Conservation (phyloP, 2,797 vertebrate genomes). For the Eidolon dupreanum region DNA sequence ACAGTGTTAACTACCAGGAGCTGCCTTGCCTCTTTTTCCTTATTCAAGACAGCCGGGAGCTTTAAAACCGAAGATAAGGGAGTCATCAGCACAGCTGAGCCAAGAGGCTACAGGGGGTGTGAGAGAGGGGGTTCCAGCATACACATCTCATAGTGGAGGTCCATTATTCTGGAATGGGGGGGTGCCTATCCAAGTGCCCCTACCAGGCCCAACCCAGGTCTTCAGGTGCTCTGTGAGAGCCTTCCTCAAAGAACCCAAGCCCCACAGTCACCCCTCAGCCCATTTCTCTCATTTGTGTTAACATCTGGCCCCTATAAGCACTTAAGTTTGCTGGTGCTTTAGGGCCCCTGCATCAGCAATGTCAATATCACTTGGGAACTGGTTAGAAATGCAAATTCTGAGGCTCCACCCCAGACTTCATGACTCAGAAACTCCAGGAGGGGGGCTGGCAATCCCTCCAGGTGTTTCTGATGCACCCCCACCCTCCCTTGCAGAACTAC, state of each 20-base stretch:
- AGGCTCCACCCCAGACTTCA: not conserved
- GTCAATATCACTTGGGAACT: not conserved
- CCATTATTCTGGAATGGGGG: not conserved
- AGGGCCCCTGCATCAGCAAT: not conserved
- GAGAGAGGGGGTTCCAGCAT: not conserved
- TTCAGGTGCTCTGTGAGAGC: not conserved
- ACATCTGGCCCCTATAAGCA: not conserved
- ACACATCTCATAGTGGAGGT: fast-evolving
- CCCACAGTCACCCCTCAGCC: not conserved
- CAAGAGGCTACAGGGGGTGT: not conserved
- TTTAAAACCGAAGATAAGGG: not conserved
- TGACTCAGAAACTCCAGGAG: not conserved
- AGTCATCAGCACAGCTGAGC: not conserved
- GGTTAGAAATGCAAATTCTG: not conserved
- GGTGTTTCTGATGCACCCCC: fast-evolving
- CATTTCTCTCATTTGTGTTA: not conserved
- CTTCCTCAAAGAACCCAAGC: not conserved
- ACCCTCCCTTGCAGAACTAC: too few relatives aligned
- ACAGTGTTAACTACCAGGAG: not conserved
- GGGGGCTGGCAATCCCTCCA: too few relatives aligned
- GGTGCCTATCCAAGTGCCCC: not conserved
- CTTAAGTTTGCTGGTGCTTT: not conserved
- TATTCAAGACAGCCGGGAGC: not conserved
- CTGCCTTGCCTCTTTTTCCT: not conserved
- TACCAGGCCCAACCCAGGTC: not conserved